Base-by-base conservation (phyloP, 1,140 invertebrate species). In the Proctacanthus coquilletti region DNA sequence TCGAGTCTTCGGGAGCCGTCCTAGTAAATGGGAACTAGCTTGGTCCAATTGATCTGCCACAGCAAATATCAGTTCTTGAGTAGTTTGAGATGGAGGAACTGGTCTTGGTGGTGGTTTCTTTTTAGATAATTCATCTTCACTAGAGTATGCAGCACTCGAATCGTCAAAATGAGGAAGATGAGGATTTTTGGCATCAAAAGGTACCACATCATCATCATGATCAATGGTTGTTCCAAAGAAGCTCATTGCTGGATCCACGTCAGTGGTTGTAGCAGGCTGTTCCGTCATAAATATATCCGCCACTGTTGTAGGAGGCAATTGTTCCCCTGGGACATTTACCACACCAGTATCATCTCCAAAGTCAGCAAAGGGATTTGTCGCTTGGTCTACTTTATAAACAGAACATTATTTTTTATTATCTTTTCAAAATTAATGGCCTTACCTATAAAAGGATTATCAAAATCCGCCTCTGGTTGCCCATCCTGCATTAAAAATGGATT, bases 11-110 rank as follows among this genome's bases (percentile, higher is more conserved):
- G 82, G 78, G 30, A 88, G 71, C 31, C 84, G 74, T 43, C 86
- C 80, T 25, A 88, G 51, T 32, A 91, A 63, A 54, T 84, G 77
- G 14, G 81, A 80, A 38, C 83, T 87, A 1, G 83, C 84, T 18
- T 84, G 81, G 52, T 89, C 83, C 79, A 91, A 77, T 30, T 82
- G 82, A 4, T 81, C 84, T 17, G 85, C 87, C 0, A 91, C 84
- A 10, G 79, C 83, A 33, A 82, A 68, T 18, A 89, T 78, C 2
- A 91, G 63, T 51, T 88, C 80, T 68, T 88, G 81, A 1, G 84
- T 88, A 34, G 69, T 68, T 34, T 77, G 73, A 3, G 74, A 68
- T 11, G 73, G 70, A 13, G 71, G 68, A 21, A 69, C 63, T 13
- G 69, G 65, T 14, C 63, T 54, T 18, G 71, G 69, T 5, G 67